phyloP scores from a whole-genome alignment of 1,140 invertebrate species.

The Ylistrum balloti region DNA sequence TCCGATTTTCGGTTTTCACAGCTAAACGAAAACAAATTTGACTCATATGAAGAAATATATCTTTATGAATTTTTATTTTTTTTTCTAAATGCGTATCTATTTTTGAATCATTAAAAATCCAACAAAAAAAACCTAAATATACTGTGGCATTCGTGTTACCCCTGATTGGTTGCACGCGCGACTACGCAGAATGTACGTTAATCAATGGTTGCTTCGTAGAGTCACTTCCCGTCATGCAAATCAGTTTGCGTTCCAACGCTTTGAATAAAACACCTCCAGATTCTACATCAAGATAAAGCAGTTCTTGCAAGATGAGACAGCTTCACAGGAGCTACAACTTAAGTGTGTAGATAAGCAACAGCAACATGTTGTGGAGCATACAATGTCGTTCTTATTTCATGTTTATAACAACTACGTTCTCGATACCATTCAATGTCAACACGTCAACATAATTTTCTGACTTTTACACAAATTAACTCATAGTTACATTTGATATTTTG shows the following conservation, averaged over 20 bases:
- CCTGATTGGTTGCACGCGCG: background rate
- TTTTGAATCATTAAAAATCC: background rate
- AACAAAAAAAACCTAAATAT: background rate
- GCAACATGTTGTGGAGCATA: background rate
- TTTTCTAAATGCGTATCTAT: background rate
- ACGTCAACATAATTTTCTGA: too few relatives aligned
- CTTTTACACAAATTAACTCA: too few relatives aligned
- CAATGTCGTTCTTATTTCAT: too few relatives aligned
- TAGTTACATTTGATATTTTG: too few relatives aligned
- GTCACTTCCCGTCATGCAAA: conserved; percentile 11
- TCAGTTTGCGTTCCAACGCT: background rate
- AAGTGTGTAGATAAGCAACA: background rate
- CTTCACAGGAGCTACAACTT: background rate
- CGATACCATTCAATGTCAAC: too few relatives aligned
- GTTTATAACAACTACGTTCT: too few relatives aligned
- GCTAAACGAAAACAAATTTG: background rate
- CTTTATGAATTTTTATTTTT: background rate
- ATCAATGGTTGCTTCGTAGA: background rate
- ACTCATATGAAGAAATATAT: background rate
- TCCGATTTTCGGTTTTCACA: background rate
- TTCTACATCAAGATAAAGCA: background rate
- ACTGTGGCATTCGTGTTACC: background rate
- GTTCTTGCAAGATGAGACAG: background rate
- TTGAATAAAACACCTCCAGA: conserved; percentile 29
- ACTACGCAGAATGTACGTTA: background rate